Evolutionary conservation across 2,113 vertebrate genomes (phyloP).

Genomic region (Paralichthys olivaceus): DNA sequence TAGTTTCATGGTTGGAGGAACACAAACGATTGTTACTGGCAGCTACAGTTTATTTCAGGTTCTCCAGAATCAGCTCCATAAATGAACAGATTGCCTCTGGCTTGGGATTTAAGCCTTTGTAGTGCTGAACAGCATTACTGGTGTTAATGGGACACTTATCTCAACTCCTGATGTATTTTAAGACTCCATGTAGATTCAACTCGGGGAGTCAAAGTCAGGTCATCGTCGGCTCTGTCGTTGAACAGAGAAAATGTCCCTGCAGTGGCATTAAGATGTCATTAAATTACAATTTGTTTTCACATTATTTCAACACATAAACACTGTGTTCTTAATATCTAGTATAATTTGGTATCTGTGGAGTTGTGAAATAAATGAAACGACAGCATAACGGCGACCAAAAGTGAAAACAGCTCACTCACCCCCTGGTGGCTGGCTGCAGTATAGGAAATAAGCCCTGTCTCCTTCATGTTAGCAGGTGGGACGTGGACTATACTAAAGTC

Average conservation of each 20-base stretch:
- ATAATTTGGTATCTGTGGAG: background rate
- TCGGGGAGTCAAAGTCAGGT: constrained; percentile 49
- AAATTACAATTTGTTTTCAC: constrained; percentile 9
- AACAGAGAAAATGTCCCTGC: constrained; percentile 14
- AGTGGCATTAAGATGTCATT: constrained; percentile 23
- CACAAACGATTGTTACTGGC: constrained; percentile 69
- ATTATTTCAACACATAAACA: background rate
- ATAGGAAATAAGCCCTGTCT: background rate
- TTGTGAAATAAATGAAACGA: background rate
- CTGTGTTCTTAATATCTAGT: constrained; percentile 2
- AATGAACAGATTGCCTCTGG: constrained; percentile 72
- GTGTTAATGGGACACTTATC: constrained; percentile 64
- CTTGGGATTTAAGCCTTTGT: constrained; percentile 64
- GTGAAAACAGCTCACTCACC: background rate
- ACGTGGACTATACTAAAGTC: background rate
- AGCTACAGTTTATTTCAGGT: constrained; percentile 72
- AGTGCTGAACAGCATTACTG: constrained; percentile 55
- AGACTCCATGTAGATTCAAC: constrained; percentile 30
- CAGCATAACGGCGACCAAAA: background rate
- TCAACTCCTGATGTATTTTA: constrained; percentile 61
- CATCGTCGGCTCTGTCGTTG: constrained; percentile 14
- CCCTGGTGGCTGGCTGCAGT: background rate
- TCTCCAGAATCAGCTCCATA: constrained; percentile 58
- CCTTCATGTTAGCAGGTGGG: background rate
- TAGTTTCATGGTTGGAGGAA: constrained; percentile 65